These are phyloP conservation scores for Melanostigma gelatinosum DNA, from an alignment of 2,113 vertebrate species.

Conservation along the genomic window DNA sequence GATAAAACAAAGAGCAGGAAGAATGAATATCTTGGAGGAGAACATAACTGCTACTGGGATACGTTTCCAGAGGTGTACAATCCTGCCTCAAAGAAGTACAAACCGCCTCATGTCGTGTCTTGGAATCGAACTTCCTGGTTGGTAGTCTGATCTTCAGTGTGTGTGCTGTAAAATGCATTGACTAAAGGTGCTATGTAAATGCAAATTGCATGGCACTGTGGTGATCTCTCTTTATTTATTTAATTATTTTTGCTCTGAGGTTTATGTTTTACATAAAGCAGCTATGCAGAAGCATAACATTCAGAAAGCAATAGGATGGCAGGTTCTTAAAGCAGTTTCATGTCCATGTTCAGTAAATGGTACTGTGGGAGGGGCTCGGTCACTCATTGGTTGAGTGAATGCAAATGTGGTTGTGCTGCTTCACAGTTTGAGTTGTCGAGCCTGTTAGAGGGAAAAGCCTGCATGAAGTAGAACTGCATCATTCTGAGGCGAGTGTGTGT, in stretches of 20 bases:
- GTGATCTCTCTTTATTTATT: no score
- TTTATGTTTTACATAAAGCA: background rate
- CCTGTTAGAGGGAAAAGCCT: conserved; percentile 34
- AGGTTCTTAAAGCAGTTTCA: background rate
- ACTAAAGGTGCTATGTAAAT: no score
- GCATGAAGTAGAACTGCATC: conserved; percentile 34
- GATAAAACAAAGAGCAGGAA: no score
- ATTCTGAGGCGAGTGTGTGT: conserved; percentile 18
- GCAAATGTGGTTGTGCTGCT: background rate
- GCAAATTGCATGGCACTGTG: no score
- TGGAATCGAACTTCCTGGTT: background rate
- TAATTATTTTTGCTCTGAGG: no score
- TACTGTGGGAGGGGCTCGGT: background rate
- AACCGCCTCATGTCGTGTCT: background rate
- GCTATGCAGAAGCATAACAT: no score
- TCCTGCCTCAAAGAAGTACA: no score
- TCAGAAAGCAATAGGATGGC: background rate
- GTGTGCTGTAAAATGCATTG: no score
- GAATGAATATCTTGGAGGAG: no score
- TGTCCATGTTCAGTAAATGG: background rate
- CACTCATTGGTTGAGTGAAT: background rate
- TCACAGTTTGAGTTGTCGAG: conserved; percentile 13
- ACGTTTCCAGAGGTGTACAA: no score
- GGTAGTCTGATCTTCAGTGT: background rate
- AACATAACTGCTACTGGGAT: no score